A percentile compares a stretch with the other conserved stretches of the same genome.
phyloP scores from a whole-genome alignment of 2,113 vertebrate genomes.

The Grallaria varia region DNA sequence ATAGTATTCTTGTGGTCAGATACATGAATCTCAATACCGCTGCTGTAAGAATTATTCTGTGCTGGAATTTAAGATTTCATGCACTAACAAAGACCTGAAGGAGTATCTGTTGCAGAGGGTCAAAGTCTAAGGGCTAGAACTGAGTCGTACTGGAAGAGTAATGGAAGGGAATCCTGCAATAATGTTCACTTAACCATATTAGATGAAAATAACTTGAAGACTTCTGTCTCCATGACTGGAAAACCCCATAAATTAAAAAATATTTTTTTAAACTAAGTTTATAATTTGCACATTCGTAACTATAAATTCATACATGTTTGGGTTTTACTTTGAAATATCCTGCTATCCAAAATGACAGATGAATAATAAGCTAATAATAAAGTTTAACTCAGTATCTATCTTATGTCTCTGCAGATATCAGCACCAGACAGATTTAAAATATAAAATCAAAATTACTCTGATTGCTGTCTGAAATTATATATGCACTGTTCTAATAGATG shows the following conservation, averaged over 20 bases:
- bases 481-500: neutral
- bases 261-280: neutral
- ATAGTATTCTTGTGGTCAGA: neutral
- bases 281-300: neutral
- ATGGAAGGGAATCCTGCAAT: neutral
- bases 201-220: neutral
- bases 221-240: neutral
- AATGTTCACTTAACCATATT: neutral
- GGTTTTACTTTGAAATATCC: neutral
- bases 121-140: neutral
- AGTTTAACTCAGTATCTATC: neutral
- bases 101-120: neutral
- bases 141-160: neutral
- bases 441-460: neutral
- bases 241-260: neutral
- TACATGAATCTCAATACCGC: neutral
- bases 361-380: neutral
- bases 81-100: neutral
- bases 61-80: neutral
- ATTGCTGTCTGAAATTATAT: neutral
- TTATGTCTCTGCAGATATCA: neutral
- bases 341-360: neutral
- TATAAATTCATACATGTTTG: neutral
- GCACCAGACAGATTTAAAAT: neutral
- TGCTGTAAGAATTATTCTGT: neutral